Evolutionary conservation across 2,797 vertebrate species (phyloP).

Genomic region (Cirrhinus mrigala): DNA sequence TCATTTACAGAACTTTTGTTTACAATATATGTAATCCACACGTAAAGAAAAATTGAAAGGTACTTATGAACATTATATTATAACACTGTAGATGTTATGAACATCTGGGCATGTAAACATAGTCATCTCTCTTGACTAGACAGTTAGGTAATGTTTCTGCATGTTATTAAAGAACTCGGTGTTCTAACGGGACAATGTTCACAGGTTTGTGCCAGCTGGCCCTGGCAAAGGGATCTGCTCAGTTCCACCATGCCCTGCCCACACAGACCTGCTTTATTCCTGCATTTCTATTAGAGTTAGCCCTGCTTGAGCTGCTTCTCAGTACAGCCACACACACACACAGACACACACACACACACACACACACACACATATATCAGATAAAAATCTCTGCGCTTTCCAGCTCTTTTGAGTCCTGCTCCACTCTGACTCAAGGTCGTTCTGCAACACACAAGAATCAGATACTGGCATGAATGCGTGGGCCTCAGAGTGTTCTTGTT

Average conservation of each 20-base stretch:
- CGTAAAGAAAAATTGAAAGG: neutral
- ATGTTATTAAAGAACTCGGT: neutral
- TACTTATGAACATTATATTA: neutral
- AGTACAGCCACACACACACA: neutral
- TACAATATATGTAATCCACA: neutral
- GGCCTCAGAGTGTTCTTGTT: conserved; percentile 2
- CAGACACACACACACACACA: too few relatives aligned
- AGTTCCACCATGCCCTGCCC: conserved; percentile 39
- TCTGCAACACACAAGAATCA: conserved; percentile 31
- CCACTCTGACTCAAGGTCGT: conserved; percentile 35
- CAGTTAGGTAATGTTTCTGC: conserved; percentile 12
- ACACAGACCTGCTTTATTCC: conserved; percentile 24
- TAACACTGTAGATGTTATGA: neutral
- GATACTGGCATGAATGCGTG: conserved; percentile 21
- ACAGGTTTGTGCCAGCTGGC: conserved; percentile 40
- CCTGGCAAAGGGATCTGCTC: conserved; percentile 14
- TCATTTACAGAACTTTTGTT: neutral
- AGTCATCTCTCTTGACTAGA: neutral
- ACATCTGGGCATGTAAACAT: conserved; percentile 19
- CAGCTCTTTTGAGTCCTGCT: conserved; percentile 35
- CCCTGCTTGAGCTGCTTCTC: conserved; percentile 5
- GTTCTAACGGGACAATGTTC: conserved; percentile 43
- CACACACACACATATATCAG: conserved; percentile 32
- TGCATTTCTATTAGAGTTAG: conserved; percentile 3
- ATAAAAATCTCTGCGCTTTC: conserved; percentile 34